Percentiles rank a stretch among this genome's conserved stretches.
Evolutionary conservation across 1,140 invertebrate species (phyloP).

Genomic region (Zaprionus kolodkinae): DNA sequence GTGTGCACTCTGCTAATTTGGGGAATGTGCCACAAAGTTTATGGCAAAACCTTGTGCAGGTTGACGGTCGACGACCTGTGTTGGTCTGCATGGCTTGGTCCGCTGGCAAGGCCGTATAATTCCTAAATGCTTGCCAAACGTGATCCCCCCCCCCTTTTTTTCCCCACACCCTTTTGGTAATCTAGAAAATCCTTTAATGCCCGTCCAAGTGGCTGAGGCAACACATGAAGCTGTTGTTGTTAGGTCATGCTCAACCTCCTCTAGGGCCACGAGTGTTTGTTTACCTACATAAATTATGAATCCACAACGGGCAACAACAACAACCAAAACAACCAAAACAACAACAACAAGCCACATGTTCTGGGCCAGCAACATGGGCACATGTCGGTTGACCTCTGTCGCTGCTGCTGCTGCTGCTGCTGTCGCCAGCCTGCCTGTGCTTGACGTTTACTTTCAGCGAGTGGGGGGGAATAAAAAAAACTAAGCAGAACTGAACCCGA

Average conservation of each 20-base stretch:
- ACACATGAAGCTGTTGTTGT: conserved; percentile 21
- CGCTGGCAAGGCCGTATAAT: conserved; percentile 26
- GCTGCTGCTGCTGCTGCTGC: conserved; percentile 46
- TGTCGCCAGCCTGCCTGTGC: conserved; percentile 47
- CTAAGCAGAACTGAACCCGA: conserved; percentile 21
- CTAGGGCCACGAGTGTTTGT: conserved; percentile 69
- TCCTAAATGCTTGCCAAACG: conserved; percentile 39
- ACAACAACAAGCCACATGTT: conserved; percentile 34
- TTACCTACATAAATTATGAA: conserved; percentile 83
- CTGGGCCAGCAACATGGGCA: conserved; percentile 36
- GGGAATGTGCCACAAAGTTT: conserved; percentile 60
- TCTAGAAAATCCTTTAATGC: conserved; percentile 59
- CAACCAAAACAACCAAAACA: too few species aligned
- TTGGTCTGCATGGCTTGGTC: conserved; percentile 10
- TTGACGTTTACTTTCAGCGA: conserved; percentile 31
- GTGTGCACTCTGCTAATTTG: conserved; percentile 64
- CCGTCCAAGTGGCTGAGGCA: conserved; percentile 32
- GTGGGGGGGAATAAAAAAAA: conserved; percentile 28
- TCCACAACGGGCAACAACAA: conserved; percentile 45
- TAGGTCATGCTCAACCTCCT: conserved; percentile 14
- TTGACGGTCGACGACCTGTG: conserved; percentile 47
- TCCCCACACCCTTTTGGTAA: neutral
- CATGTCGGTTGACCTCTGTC: conserved; percentile 56
- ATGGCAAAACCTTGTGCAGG: conserved; percentile 51
- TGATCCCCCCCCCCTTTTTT: neutral